These are phyloP conservation scores for Conistra vaccinii DNA, from an alignment of 2,888 invertebrate genomes.

Conservation along the genomic window DNA sequence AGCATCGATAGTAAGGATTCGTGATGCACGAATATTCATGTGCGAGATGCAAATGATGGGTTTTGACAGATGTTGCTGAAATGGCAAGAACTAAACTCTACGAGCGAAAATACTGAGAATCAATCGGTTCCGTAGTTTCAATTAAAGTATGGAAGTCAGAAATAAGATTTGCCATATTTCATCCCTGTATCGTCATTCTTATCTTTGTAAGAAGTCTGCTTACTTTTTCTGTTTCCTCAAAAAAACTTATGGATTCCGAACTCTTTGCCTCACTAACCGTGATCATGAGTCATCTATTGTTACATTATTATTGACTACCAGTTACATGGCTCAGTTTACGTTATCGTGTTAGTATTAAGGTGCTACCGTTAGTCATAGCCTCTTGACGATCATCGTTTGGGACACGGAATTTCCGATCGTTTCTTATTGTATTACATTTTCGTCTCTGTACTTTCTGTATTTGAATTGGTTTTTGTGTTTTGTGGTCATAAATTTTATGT, in stretches of 20 bases:
- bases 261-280: neutral
- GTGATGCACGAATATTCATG: constrained; percentile 50
- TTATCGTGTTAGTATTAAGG: constrained; percentile 47
- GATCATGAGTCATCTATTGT: constrained; percentile 55
- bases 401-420: constrained; percentile 11
- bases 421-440: constrained; percentile 11
- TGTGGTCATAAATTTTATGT: neutral
- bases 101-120: neutral
- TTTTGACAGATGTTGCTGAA: neutral
- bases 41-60: neutral
- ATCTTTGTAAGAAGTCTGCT: neutral
- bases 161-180: neutral
- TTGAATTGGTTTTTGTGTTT: constrained; percentile 27
- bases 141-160: neutral
- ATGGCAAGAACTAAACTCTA: too few species aligned
- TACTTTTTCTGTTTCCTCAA: neutral
- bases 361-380: constrained; percentile 39
- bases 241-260: constrained; percentile 10
- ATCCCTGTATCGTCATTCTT: neutral
- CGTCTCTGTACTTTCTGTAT: constrained; percentile 22
- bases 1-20: constrained; percentile 55
- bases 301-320: constrained; percentile 48
- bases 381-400: constrained; percentile 10
- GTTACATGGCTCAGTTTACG: constrained; percentile 38
- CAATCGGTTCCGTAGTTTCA: neutral